phyloP scores from a whole-genome alignment of 2,113 vertebrate genomes.

The Sporophila hypoxantha region DNA sequence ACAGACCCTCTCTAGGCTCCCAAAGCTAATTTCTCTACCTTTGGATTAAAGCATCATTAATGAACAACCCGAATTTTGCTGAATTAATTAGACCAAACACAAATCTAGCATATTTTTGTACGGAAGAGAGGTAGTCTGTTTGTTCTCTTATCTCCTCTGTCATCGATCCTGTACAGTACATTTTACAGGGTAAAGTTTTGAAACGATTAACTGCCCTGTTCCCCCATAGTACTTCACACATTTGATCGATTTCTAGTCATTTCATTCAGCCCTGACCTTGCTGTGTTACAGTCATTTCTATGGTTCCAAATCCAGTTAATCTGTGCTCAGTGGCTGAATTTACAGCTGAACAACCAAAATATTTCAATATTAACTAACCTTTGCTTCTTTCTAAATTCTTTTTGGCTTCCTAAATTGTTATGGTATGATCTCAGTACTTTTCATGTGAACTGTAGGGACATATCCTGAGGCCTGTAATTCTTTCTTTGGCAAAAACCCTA shows the following conservation, averaged over 20 bases:
- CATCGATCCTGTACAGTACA: neutral
- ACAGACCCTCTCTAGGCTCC: neutral
- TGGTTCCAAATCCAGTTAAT: slow-evolving; percentile 6
- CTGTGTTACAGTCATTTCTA: slow-evolving; percentile 1
- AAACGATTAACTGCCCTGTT: slow-evolving; percentile 32
- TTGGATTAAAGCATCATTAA: neutral
- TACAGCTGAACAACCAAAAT: neutral
- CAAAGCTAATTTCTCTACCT: neutral
- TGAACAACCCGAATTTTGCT: neutral
- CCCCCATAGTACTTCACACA: neutral
- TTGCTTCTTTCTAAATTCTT: neutral
- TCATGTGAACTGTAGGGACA: neutral
- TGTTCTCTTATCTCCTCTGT: slow-evolving; percentile 8
- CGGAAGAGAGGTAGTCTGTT: neutral
- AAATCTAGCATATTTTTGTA: neutral
- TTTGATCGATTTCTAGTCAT: slow-evolving; percentile 28
- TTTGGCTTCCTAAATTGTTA: neutral
- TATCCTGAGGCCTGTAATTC: neutral
- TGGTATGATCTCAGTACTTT: neutral
- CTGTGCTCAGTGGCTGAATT: neutral
- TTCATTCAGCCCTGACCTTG: slow-evolving; percentile 48
- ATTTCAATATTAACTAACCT: slow-evolving; percentile 10
- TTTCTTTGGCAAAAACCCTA: neutral
- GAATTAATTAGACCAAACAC: neutral
- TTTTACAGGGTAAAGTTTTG: slow-evolving; percentile 42